Conservation (phyloP, 2,797 vertebrate genomes). For the Chromobotia macracanthus region DNA sequence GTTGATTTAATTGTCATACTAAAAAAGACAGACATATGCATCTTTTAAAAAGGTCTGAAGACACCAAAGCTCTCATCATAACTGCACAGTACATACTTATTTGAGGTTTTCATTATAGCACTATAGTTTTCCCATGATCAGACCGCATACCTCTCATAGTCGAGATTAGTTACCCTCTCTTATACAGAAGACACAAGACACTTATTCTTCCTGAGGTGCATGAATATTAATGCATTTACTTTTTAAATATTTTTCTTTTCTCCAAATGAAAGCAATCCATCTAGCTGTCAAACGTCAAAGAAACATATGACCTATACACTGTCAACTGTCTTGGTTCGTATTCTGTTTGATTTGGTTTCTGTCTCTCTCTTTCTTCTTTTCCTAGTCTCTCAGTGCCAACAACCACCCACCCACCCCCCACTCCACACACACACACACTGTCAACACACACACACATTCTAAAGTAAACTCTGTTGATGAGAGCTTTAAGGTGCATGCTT, state of each 20-base stretch:
- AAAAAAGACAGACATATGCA: not conserved
- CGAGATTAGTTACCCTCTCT: slow-evolving; percentile 41
- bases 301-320: slow-evolving; percentile 58
- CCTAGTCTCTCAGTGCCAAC: not conserved
- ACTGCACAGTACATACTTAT: slow-evolving; percentile 20
- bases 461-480: slow-evolving; percentile 27
- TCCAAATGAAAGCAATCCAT: slow-evolving; percentile 58
- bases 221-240: slow-evolving; percentile 58
- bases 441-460: slow-evolving; percentile 20
- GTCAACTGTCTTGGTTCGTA: slow-evolving; percentile 53
- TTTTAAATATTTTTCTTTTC: slow-evolving; percentile 54
- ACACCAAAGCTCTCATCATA: slow-evolving; percentile 21
- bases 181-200: slow-evolving; percentile 45
- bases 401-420: not conserved
- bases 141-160: slow-evolving; percentile 12
- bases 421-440: not conserved
- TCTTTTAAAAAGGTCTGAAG: not conserved
- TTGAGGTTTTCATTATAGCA: slow-evolving; percentile 30
- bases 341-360: slow-evolving; percentile 56
- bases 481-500: slow-evolving; percentile 7
- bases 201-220: slow-evolving; percentile 54
- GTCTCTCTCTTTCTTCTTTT: slow-evolving; percentile 9
- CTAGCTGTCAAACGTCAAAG: slow-evolving; percentile 56
- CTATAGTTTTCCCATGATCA: slow-evolving; percentile 12
- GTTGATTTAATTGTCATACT: not conserved